These are phyloP conservation scores for Dissostichus mawsoni DNA, from an alignment of 2,113 vertebrate species.

Conservation along the genomic window DNA sequence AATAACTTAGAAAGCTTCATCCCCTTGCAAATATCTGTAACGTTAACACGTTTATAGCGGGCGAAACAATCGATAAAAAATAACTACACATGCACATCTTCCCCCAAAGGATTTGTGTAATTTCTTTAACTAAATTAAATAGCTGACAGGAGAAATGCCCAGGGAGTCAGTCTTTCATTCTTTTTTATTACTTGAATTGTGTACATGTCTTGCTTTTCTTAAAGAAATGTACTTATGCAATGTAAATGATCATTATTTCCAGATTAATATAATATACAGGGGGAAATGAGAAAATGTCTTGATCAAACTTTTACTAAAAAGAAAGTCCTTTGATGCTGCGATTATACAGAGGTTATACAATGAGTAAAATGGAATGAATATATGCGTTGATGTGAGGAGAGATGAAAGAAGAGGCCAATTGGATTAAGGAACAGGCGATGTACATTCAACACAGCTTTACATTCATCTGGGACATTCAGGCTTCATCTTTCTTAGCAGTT, in stretches of 20 bases:
- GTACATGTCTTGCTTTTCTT: slow-evolving; percentile 73
- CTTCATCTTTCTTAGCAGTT: slow-evolving; percentile 21
- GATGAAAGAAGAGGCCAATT: slow-evolving; percentile 70
- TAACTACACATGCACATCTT: slow-evolving; percentile 92
- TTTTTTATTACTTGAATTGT: slow-evolving; percentile 88
- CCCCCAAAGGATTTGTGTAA: slow-evolving; percentile 87
- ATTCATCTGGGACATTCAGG: slow-evolving; percentile 54
- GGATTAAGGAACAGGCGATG: slow-evolving; percentile 54
- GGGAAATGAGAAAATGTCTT: slow-evolving; percentile 18
- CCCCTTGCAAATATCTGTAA: slow-evolving; percentile 90
- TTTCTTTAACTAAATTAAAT: slow-evolving; percentile 97
- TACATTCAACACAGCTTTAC: slow-evolving; percentile 62
- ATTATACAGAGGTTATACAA: slow-evolving; percentile 68
- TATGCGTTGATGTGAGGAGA: slow-evolving; percentile 68
- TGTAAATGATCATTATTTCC: slow-evolving; percentile 90
- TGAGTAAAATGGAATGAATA: slow-evolving; percentile 67
- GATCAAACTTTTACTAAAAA: slow-evolving; percentile 51
- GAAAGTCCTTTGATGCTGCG: slow-evolving; percentile 65
- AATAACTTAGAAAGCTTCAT: slow-evolving; percentile 84
- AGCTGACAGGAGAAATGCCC: slow-evolving; percentile 85
- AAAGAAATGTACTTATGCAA: slow-evolving; percentile 88
- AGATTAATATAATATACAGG: slow-evolving; percentile 84
- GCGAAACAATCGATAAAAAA: slow-evolving; percentile 93
- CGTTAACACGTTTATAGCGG: slow-evolving; percentile 88
- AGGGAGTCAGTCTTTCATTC: slow-evolving; percentile 91